Base-by-base conservation (phyloP, 2,888 invertebrate genomes). In the Mantis religiosa region DNA sequence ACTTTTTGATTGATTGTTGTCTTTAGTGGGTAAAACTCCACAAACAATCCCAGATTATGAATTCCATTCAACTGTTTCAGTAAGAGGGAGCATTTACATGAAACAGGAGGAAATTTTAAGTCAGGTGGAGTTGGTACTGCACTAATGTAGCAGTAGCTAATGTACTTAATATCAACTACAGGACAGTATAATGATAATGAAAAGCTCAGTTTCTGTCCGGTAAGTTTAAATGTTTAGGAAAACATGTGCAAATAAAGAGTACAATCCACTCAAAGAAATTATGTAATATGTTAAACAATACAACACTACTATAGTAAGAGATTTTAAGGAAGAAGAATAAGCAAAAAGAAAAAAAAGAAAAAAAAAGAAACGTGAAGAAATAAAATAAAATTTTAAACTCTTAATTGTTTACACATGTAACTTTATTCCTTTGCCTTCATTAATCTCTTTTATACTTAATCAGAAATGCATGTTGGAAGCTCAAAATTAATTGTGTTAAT, bases 81-180 rank as follows among this genome's bases (percentile, higher is more conserved):
- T 71, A 25, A 3, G 54, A 20, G 25, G 20, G 54, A 3, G 25
- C 54, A 20, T 71, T 71, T 71, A 15, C 54, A 20, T 71, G 25
- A 71, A 71, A 25, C 54, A 71, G 54, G 15, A 71, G 54, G 20
- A 30, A 81, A 25, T 27, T 71, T 86, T 30, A 71, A 47, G 15
- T 86, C 86, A 86, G 81, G 81, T 86, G 30, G 86, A 81, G 86
- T 86, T 86, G 86, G 81, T 86, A 86, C 86, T 86, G 81, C 54
- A 71, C 54, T 25, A 71, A 71, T 71, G 54, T 25, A 71, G 54
- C 54, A 71, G 20, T 71, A 25, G 54, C 54, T 71, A 71, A 20
- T 71, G 15, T 71, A 71, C 25, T 71, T 71, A 71, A 25, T 25
- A 71, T 71, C 54, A 71, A 25, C 6, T 71, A 25, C 54, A 71